Base-by-base conservation (phyloP, 2,797 vertebrate genomes). In the Coilia nasus region DNA sequence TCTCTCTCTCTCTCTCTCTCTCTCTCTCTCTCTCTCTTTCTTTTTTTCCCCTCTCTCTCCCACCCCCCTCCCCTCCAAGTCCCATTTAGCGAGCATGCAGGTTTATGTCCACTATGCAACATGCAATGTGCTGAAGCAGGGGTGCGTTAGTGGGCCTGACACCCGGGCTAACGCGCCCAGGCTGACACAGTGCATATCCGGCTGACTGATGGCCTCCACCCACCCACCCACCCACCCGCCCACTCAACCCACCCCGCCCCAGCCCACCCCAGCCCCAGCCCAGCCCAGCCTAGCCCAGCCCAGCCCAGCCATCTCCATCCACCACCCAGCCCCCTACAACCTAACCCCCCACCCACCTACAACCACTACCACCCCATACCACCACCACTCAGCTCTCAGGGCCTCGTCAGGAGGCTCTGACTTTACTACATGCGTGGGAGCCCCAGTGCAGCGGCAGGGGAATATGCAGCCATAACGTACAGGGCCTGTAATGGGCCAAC, bases 101-200 rank as follows among this genome's bases (percentile, higher is more conserved):
- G 14, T 75, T 75, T 75, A 75, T 75, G 67, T 75, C 67, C 67
- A 75, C 67, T 75, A 75, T 75, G 67, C 67, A 75, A 35, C 67
- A 75, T 75, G 67, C 67, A 75, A 75, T 75, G 67, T 75, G 67
- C 67, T 75, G 67, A 75, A 75, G 17, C 67, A 75, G 67, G 67
- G 28, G 28, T 35, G 67, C 1, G 67, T 75, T 75, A 75, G 67
- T 75, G 28, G 67, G 28, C 28, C 67, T 75, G 67, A 75, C 67
- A 31, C 14, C 67, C 28, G 3, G 23, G 67, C 67, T 75, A 75
- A 75, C 67, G 31, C 31, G 67, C 67, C 67, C 28, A 14, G 67
- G 67, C 67, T 75, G 67, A 75, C 67, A 28, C 28, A 75, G 28
- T 75, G 67, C 67, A 75, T 75, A 75, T 75, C 67, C 67, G 14